Base-by-base conservation (phyloP, 64 coral and sea anemone genomes). In the Platygyra sinensis region DNA sequence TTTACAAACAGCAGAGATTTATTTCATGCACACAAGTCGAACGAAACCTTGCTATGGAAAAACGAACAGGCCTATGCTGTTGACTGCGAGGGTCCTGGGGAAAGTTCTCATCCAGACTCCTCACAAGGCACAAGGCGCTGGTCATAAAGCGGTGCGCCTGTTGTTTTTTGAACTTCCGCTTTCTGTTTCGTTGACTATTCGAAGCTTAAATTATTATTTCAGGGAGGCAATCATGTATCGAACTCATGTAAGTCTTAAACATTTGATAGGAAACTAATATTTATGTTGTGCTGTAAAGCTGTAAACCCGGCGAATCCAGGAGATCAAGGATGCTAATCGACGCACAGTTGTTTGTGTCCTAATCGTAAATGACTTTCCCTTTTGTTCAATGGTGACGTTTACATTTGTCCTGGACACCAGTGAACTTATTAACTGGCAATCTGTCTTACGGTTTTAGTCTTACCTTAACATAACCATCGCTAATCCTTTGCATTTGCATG, bases 181-280 rank as follows among this genome's bases (percentile, higher is more conserved):
- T 85, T 62, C 59, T 27, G 14, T 72, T 81, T 30, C 33, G 25
- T 20, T 55, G 49, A 8, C 4, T 46, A 52, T 78, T 78, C 17
- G 5, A 60, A 38, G 10, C 46, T 67, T 36, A 36, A 36, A 36
- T 36, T 36, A 36, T 36, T 36, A 67, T 49, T 42, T 17, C 62
- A 16, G 62, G 5, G 51, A 28, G 46, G 76, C 74, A 83, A 80
- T 25, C 50, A 91, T 91, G 89, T 91, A 91, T 76, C 79, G 89
- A 60, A 61, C 89, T 51, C 69, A 84, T 39, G 89, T 91, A 91
- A 75, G 89, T 91, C 19, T 64, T 36, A 67, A 1, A 24, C n/a
- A 11, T 46, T 42, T 22, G 19, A 24, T 8, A 16, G 27, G 15
- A 16, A 11, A 14, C 1, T 57, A 57, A 57, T 57, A 13, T 57